Evolutionary conservation across 2,113 vertebrate species (phyloP), one percentile per base, ranked within the genome.

Genomic region (Aegotheles bennettii): DNA sequence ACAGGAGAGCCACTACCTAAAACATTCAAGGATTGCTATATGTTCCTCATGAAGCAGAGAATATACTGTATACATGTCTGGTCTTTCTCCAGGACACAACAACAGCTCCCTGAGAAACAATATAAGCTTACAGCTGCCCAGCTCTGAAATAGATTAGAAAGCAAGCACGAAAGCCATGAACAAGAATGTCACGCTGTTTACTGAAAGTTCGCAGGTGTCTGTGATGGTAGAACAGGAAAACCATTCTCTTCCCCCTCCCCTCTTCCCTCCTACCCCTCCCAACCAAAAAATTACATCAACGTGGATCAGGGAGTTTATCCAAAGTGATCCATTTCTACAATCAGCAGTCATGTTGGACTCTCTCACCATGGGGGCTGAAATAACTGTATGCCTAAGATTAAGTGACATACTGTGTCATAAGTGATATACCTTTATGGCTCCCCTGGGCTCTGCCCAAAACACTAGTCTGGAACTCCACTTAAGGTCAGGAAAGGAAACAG

Each of bases 401-500:
- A 80, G 56, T 56, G 84, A 73, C 68, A 82, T 68, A 60, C 69
- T 90, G 57, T 64, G 83, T 90, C 88, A 86, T 70, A 92, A 89
- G 92, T 80, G 94, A 96, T 92, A 90, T 6, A 91, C 45, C 35
- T 87, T 83, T 77, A 75, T 71, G 47, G 38, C 9, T 77, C 47
- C 70, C 57, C 38, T 48, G 77, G 42, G 84, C 13, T 38, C 57
- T 85, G 79, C 71, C 82, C 88, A 59, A 91, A 95, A 93, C 61
- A 28, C 73, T 84, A 56, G 71, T 76, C 75, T 96, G 95, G 78
- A 95, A 77, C 77, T 93, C 95, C 91, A 89, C 83, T 93, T 87
- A 96, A 77, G 74, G 59, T 93, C 45, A 83, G 90, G 53, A 93
- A 92, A 95, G 88, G 94, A 92, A 96, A 95, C 82, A 67, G 70